Evolutionary conservation across 2,797 vertebrate genomes (phyloP).

Genomic region (Bovichtus diacanthus): DNA sequence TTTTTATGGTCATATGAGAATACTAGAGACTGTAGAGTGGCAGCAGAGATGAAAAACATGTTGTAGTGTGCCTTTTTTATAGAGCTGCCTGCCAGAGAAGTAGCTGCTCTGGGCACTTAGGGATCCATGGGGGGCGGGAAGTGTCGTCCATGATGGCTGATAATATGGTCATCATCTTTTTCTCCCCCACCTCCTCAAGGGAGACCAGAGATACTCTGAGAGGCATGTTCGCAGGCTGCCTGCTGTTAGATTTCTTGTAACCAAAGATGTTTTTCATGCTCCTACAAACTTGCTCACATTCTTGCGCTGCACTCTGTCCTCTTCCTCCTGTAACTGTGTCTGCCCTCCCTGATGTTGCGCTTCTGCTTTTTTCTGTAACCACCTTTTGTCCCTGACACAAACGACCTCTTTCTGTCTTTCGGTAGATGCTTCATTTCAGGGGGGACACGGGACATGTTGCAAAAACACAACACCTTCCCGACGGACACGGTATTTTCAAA

Average conservation of each 20-base stretch:
- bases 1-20: constrained; percentile 11
- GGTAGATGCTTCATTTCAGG: constrained; percentile 36
- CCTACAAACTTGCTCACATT: constrained; percentile 41
- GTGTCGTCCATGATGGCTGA: constrained; percentile 61
- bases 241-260: constrained; percentile 60
- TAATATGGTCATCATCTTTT: constrained; percentile 63
- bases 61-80: constrained; percentile 37
- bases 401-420: constrained; percentile 46
- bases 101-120: constrained; percentile 32
- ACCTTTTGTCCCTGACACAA: constrained; percentile 41
- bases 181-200: constrained; percentile 21
- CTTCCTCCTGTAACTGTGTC: constrained; percentile 9
- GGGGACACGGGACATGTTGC: constrained; percentile 10
- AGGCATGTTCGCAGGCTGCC: constrained; percentile 54
- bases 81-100: constrained; percentile 31
- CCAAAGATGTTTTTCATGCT: constrained; percentile 59
- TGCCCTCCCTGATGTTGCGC: constrained; percentile 19
- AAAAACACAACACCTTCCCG: constrained; percentile 28
- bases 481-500: constrained; percentile 27
- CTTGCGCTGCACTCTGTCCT: constrained; percentile 36
- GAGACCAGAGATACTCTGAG: constrained; percentile 33
- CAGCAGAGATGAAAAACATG: constrained; percentile 39
- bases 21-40: neutral
- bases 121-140: constrained; percentile 48
- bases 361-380: constrained; percentile 6